Percentiles rank a stretch among this genome's conserved stretches.
phyloP scores from a whole-genome alignment of 2,113 vertebrate species.

The Eidolon helvum region DNA sequence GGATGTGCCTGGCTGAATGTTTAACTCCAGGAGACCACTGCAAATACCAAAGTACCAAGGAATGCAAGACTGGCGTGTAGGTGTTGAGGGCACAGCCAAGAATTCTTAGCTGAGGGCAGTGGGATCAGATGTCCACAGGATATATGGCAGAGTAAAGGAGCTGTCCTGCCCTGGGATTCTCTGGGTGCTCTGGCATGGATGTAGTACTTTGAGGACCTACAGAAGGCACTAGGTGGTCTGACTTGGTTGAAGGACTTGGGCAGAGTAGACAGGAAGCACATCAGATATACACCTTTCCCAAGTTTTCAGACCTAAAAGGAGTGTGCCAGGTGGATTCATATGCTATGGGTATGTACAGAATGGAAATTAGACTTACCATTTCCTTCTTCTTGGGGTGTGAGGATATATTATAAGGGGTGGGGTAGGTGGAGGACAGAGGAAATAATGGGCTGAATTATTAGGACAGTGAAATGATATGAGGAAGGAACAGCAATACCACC shows the following conservation, averaged over 20 bases:
- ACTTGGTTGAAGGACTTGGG: neutral
- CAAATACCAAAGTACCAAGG: neutral
- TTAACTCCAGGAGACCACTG: neutral
- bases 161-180: neutral
- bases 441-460: neutral
- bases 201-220: neutral
- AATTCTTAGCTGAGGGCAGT: neutral
- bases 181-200: neutral
- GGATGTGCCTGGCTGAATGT: neutral
- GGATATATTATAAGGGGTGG: neutral
- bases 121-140: too few relatives aligned
- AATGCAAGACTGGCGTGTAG: neutral
- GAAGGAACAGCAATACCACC: neutral
- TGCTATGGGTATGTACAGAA: rapidly evolving
- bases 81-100: neutral
- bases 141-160: neutral
- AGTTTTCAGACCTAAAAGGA: neutral
- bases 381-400: neutral
- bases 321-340: neutral
- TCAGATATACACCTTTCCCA: neutral
- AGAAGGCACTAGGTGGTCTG: neutral
- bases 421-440: neutral
- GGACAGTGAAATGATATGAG: neutral
- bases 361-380: rapidly evolving
- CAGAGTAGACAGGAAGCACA: neutral